Evolutionary conservation across 2,888 invertebrate species (phyloP).

Genomic region (Ennomos fuscantarius): DNA sequence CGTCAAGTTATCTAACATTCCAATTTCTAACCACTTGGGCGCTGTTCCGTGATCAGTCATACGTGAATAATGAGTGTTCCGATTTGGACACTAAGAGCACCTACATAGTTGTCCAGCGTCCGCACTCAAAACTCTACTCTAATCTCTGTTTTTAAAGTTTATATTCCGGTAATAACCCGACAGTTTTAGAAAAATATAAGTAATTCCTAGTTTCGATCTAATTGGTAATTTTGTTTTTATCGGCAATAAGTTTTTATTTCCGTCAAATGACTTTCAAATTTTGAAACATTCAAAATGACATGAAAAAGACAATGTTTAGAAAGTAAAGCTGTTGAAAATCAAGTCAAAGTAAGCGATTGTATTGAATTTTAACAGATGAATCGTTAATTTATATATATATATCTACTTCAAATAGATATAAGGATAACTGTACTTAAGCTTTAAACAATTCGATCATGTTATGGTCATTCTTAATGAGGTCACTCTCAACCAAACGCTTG

Average conservation of each 20-base stretch:
- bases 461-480: too few species aligned
- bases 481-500: too few species aligned
- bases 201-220: conserved; percentile 2
- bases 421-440: too few species aligned
- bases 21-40: conserved; percentile 23
- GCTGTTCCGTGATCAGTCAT: conserved; percentile 32
- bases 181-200: conserved; percentile 1
- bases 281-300: too few species aligned
- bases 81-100: conserved; percentile 34
- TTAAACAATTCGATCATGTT: too few species aligned
- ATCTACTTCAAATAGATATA: too few species aligned
- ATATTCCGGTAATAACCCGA: neutral
- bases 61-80: conserved; percentile 39
- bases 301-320: too few species aligned
- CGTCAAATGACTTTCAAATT: too few species aligned
- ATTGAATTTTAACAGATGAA: too few species aligned
- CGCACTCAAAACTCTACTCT: conserved; percentile 12
- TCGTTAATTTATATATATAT: too few species aligned
- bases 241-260: neutral
- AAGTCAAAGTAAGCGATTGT: too few species aligned
- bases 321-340: too few species aligned
- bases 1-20: conserved; percentile 8
- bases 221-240: conserved; percentile 10
- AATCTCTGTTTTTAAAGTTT: conserved; percentile 1
- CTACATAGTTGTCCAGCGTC: conserved; percentile 1